Base-by-base conservation (phyloP, 2,888 invertebrate species). In the Dorcus parallelipipedus region DNA sequence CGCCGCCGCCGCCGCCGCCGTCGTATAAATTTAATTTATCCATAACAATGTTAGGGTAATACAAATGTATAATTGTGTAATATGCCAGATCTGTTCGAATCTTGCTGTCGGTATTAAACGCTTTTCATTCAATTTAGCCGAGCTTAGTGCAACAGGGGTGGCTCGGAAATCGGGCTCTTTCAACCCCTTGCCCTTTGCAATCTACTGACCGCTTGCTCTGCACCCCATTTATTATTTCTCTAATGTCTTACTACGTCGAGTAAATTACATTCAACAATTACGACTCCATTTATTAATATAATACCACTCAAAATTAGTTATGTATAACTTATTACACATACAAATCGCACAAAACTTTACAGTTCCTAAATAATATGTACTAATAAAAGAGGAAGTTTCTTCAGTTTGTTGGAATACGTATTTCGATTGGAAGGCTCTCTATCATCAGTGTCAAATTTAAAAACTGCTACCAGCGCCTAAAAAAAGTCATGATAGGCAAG, bases 51-150 rank as follows among this genome's bases (percentile, higher is more conserved):
- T 51, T 38, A 64, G 63, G 66, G 65, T 60, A 59, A 63, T 68
- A 65, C 60, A 66, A 67, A 68, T 70, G 69, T 71, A 68, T 70
- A 70, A 70, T 66, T 69, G 65, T 66, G 69, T 71, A 71, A 71
- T 72, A 70, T 71, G 65, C 68, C 60, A 65, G 67, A 68, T 66
- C 67, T 65, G 61, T 63, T 66, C 67, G 67, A 71, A 71, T 72
- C 71, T 72, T 71, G 67, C 67, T 70, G 64, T 65, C 61, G 67
- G 73, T 61, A 73, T 74, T 74, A 74, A 72, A 71, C 65, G 73
- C 69, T 74, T 74, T 70, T 71, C 71, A 73, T 73, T 74, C 73
- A 74, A 74, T 73, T 74, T 71, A 67, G 69, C 68, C 66, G 68
- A 71, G 74, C 70, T 74, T 73, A 73, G 67, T 65, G 69, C 69